Base-by-base conservation (phyloP, 2,797 vertebrate genomes). In the Podarcis lilfordi region DNA sequence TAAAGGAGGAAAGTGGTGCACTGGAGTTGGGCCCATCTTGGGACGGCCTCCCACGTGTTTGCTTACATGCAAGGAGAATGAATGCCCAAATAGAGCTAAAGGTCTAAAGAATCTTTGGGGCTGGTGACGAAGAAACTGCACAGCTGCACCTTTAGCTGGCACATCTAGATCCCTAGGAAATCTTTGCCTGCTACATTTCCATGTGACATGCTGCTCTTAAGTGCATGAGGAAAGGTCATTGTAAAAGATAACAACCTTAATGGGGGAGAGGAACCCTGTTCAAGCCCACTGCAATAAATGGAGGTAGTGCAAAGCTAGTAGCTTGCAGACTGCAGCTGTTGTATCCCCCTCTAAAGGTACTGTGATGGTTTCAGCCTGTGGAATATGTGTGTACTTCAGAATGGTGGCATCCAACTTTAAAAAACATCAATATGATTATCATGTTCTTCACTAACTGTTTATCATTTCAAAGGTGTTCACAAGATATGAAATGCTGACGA, bases 311-410 rank as follows among this genome's bases (percentile, higher is more conserved):
- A 17, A 79, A 71, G 35, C 19, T 23, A 25, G 27, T 61, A 27
- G 27, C 66, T 79, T 43, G 17, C n/a, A 23, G 27, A 79, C 11
- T 78, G 79, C 81, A 78, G 87, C 83, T 88, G 80, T 15, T 68
- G 35, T 55, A 77, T 71, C 35, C 64, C 40, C 55, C 59, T 68
- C 79, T 27, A 86, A 82, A 76, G 71, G 59, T 50, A 76, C 74
- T 85, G 40, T 75, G 71, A 50, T 80, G 85, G 68, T 21, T 64
- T 89, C 74, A 85, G 72, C 86, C 68, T 84, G 50, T 72, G 78
- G 75, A 74, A 15, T 80, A 74, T 50, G 68, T 50, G 79, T 43
- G 32, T 32, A 37, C 15, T 68, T 85, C 50, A 55, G 45, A 76
- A 69, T 75, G 72, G 40, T 89, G 78, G 71, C 77, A 85, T 35